Percentiles rank a stretch among this genome's conserved stretches.
Conservation (phyloP, 2,888 invertebrate genomes). For the Holacanthella duospinosa region DNA sequence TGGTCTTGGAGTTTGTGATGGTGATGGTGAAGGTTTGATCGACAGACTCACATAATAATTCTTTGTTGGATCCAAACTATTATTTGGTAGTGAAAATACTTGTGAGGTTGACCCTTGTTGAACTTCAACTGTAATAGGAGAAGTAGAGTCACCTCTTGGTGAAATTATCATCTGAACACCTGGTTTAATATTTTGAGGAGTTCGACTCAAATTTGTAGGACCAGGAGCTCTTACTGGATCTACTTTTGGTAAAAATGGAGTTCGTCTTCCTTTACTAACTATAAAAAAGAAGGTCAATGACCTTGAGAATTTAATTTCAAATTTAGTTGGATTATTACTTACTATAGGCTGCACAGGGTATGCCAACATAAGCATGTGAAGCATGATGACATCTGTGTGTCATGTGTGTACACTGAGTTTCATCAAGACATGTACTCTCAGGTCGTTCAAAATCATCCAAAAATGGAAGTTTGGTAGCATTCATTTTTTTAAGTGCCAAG, state of each 20-base stretch:
- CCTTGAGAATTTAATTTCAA: background rate
- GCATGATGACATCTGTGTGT: conserved; percentile 85
- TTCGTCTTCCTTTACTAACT: conserved; percentile 3
- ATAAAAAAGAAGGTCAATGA: background rate
- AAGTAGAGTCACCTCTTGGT: conserved; percentile 26
- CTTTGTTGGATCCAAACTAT: conserved; percentile 75
- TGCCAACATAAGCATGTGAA: conserved; percentile 78
- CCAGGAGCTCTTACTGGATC: conserved; percentile 32
- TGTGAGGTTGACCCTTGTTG: conserved; percentile 50
- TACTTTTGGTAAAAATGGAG: conserved; percentile 25
- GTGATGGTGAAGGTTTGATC: conserved; percentile 49
- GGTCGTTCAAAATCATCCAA: conserved; percentile 36
- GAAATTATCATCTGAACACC: conserved; percentile 12
- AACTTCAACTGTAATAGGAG: conserved; percentile 34
- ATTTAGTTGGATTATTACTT: conserved; percentile 44
- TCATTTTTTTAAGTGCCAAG: conserved; percentile 38
- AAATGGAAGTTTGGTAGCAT: conserved; percentile 37
- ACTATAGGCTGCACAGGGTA: conserved; percentile 80
- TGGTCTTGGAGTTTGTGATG: background rate
- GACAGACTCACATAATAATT: conserved; percentile 87
- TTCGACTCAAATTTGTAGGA: conserved; percentile 24
- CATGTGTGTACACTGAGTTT: conserved; percentile 69
- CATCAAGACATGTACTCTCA: conserved; percentile 49
- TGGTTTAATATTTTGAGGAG: background rate
- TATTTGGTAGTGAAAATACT: conserved; percentile 74